Conservation (phyloP, 2,113 vertebrate genomes). For the Pygoscelis antarcticus region DNA sequence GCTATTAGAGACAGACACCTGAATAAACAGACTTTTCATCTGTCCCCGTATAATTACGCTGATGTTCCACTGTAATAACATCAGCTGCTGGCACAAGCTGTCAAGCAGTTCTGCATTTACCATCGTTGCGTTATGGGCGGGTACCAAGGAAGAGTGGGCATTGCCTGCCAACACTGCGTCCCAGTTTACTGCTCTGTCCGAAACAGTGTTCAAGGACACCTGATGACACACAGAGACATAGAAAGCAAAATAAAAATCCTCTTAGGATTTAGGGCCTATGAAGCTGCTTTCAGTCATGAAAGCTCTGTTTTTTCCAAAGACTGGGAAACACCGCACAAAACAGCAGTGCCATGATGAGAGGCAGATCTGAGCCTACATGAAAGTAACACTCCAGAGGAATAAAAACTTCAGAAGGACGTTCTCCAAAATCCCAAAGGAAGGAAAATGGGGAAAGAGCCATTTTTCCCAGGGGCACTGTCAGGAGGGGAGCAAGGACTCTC, state of each 20-base stretch:
- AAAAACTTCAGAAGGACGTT: background rate
- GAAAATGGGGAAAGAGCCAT: background rate
- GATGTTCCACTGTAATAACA: background rate
- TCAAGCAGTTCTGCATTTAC: background rate
- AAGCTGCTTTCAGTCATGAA: background rate
- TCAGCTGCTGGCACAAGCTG: background rate
- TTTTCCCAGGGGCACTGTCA: background rate
- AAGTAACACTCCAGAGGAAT: background rate
- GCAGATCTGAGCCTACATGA: background rate
- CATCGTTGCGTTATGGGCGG: background rate
- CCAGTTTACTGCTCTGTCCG: background rate
- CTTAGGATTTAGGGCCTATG: background rate
- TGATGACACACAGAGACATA: background rate
- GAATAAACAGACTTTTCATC: background rate
- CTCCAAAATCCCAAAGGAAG: background rate
- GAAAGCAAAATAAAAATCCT: background rate
- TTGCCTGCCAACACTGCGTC: background rate
- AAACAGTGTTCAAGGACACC: background rate
- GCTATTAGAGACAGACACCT: background rate
- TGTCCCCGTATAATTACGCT: background rate
- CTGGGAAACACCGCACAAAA: background rate
- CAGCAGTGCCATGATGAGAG: background rate
- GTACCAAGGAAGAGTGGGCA: fast-evolving
- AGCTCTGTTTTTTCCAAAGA: background rate
- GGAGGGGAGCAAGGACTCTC: background rate